Conservation (phyloP, 2,113 vertebrate species). For the Xerus inauris region DNA sequence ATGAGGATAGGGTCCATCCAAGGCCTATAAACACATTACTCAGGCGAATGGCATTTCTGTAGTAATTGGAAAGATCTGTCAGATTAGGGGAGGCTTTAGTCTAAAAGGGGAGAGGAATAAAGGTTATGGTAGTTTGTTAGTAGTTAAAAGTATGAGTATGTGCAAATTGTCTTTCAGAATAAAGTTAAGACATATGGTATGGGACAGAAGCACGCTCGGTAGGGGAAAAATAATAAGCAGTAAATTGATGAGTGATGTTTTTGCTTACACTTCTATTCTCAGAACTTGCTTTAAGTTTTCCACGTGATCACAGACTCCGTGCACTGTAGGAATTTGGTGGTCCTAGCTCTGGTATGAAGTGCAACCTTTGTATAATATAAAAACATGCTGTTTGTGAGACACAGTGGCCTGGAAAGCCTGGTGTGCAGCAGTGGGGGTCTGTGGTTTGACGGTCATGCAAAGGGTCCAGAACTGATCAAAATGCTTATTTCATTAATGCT, state of each 20-base stretch:
- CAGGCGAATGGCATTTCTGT: neutral
- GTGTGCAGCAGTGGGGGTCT: neutral
- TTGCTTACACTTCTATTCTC: neutral
- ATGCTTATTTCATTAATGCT: neutral
- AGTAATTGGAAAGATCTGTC: constrained; percentile 21
- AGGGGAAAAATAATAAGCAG: neutral
- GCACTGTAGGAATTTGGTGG: neutral
- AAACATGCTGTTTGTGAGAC: neutral
- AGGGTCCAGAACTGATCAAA: neutral
- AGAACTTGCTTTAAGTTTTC: neutral
- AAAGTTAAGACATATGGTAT: neutral
- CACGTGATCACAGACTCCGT: neutral
- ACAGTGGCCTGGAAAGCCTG: neutral
- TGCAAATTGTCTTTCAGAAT: neutral
- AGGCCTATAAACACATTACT: neutral
- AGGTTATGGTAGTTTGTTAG: constrained; percentile 9
- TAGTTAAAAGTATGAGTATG: neutral
- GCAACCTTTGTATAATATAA: neutral
- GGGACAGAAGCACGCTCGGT: too few relatives aligned
- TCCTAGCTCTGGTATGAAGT: neutral
- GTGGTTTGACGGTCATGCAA: rapidly evolving
- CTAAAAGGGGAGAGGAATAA: neutral
- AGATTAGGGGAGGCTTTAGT: neutral
- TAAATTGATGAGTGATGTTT: neutral
- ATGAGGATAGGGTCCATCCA: neutral